phyloP scores from a whole-genome alignment of 2,113 vertebrate species.

The Calidris pugnax region DNA sequence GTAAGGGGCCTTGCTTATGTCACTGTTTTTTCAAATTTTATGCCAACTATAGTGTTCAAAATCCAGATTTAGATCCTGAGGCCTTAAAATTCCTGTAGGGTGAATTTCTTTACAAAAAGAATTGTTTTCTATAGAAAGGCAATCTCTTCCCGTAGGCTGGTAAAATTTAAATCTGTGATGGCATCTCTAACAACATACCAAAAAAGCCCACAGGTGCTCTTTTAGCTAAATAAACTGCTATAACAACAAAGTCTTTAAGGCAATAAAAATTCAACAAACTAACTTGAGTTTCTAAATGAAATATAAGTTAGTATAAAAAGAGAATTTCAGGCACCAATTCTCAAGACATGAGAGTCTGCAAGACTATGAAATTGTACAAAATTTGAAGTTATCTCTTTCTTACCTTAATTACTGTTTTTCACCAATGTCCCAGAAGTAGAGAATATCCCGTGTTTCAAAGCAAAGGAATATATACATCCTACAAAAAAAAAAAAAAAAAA shows the following conservation, averaged over 20 bases:
- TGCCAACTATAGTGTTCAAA: neutral
- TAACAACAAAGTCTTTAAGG: neutral
- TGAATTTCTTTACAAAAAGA: neutral
- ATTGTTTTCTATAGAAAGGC: neutral
- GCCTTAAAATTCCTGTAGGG: neutral
- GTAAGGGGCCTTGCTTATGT: neutral
- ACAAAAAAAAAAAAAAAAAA: neutral
- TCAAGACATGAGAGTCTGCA: neutral
- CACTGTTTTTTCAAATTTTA: neutral
- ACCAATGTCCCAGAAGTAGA: neutral
- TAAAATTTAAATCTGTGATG: neutral
- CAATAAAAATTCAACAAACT: neutral
- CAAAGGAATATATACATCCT: slow-evolving; percentile 32
- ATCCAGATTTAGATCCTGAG: neutral
- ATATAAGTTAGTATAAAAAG: neutral
- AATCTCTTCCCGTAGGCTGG: neutral
- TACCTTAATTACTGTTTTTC: slow-evolving; percentile 68
- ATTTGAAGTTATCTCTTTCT: neutral
- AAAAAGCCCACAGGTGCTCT: neutral
- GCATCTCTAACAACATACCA: neutral
- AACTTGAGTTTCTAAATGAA: neutral
- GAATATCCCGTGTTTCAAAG: neutral
- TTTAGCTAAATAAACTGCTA: neutral
- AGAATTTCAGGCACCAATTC: neutral
- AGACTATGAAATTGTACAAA: neutral